Conservation (phyloP, 1,140 invertebrate species). For the Streblospio benedicti region DNA sequence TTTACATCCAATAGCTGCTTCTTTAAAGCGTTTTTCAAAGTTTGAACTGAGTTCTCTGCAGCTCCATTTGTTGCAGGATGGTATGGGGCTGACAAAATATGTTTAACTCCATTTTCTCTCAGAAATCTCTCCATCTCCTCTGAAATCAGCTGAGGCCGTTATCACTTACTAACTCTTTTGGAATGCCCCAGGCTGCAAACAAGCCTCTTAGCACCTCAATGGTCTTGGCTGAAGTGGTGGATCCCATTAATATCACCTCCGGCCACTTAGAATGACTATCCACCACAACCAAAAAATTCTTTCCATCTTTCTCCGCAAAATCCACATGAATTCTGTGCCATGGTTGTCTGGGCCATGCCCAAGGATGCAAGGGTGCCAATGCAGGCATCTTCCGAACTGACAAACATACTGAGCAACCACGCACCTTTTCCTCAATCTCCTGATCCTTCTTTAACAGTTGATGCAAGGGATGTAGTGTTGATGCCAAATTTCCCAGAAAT, state of each 20-base stretch:
- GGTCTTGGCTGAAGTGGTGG: not conserved
- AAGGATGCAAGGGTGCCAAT: too few species aligned
- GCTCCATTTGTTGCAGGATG: not conserved
- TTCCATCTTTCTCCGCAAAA: slow-evolving; percentile 1
- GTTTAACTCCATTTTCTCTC: not conserved
- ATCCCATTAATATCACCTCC: not conserved
- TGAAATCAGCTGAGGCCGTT: not conserved
- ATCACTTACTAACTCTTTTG: not conserved
- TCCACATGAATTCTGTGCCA: slow-evolving; percentile 7
- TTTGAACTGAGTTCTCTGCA: not conserved
- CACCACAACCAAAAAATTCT: not conserved
- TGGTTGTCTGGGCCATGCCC: not conserved
- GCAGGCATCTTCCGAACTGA: too few species aligned
- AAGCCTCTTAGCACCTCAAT: not conserved
- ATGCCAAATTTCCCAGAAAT: too few species aligned
- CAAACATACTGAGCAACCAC: too few species aligned
- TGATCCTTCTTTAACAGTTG: too few species aligned
- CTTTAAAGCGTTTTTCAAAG: too few species aligned
- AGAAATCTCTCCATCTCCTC: not conserved
- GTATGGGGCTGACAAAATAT: not conserved
- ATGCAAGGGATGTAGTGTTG: too few species aligned
- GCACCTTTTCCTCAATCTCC: too few species aligned
- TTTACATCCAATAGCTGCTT: too few species aligned
- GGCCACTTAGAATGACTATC: slow-evolving; percentile 6
- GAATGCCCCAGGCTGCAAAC: not conserved